phyloP scores from a whole-genome alignment of 2,888 invertebrate species.

The Drosophila testacea region DNA sequence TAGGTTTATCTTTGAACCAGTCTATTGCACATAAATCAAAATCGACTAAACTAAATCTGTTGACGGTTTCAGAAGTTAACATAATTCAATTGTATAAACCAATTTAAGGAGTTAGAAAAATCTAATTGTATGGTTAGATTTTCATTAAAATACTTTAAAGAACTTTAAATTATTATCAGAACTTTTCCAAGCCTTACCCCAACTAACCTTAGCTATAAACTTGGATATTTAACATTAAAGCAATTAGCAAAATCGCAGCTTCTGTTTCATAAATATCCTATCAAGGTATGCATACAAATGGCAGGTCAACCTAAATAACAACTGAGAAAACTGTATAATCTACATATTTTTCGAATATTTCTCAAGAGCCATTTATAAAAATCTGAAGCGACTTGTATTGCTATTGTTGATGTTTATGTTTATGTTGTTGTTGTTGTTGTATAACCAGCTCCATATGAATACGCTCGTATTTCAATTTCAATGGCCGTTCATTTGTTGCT shows the following conservation, averaged over 20 bases:
- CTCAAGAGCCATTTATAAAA: constrained; percentile 50
- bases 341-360: constrained; percentile 51
- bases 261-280: background rate
- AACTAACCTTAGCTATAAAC: background rate
- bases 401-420: constrained; percentile 23
- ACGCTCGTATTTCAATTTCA: constrained; percentile 64
- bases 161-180: too few species aligned
- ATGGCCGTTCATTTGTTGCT: constrained; percentile 51
- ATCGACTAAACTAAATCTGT: constrained; percentile 1
- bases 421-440: constrained; percentile 11
- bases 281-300: constrained; percentile 7
- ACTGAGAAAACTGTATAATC: constrained; percentile 27
- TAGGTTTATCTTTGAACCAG: background rate
- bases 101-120: background rate
- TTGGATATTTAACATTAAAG: background rate
- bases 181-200: too few species aligned
- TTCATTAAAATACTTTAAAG: too few species aligned
- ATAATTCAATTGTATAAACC: background rate
- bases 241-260: constrained; percentile 8
- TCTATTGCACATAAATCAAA: background rate
- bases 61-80: constrained; percentile 4
- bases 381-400: constrained; percentile 34
- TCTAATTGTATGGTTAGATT: background rate
- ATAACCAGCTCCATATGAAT: constrained; percentile 13
- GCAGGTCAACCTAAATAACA: constrained; percentile 11